Conservation (phyloP, 1,140 invertebrate species). For the Drosophila kikkawai region DNA sequence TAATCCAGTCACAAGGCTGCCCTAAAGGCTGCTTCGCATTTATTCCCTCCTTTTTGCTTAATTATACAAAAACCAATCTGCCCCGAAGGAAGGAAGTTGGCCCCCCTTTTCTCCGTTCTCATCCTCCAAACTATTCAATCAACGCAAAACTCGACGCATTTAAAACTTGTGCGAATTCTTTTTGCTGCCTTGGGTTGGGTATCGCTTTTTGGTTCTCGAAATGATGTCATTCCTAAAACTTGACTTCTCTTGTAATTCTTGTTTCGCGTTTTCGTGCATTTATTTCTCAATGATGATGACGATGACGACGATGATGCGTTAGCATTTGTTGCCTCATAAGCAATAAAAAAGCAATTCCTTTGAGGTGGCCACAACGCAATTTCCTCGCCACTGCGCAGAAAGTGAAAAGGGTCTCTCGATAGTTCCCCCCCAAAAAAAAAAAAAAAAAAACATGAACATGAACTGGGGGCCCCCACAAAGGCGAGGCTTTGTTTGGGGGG, state of each 20-base stretch:
- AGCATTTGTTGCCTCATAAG: slow-evolving; percentile 52
- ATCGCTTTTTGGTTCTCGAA: slow-evolving; percentile 7
- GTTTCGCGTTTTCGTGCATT: slow-evolving; percentile 57
- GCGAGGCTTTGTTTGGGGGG: slow-evolving; percentile 37
- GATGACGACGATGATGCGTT: slow-evolving; percentile 42
- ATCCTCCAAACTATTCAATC: slow-evolving; percentile 48
- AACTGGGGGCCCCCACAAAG: slow-evolving; percentile 24
- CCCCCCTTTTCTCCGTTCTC: background rate
- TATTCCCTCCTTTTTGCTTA: slow-evolving; percentile 32
- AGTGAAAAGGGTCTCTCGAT: slow-evolving; percentile 38
- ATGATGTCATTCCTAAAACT: slow-evolving; percentile 75
- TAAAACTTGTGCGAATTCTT: slow-evolving; percentile 44
- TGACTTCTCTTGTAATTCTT: slow-evolving; percentile 52
- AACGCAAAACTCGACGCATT: slow-evolving; percentile 52
- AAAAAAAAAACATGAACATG: background rate
- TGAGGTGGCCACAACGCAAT: slow-evolving; percentile 54
- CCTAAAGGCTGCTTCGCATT: slow-evolving; percentile 20
- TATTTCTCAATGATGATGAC: slow-evolving; percentile 25
- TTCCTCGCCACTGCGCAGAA: slow-evolving; percentile 44
- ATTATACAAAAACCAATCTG: slow-evolving; percentile 46
- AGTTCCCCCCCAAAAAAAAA: slow-evolving; percentile 15
- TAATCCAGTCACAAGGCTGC: slow-evolving; percentile 36
- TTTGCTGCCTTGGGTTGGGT: slow-evolving; percentile 1
- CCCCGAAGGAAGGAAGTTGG: slow-evolving; percentile 7
- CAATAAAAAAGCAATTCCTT: slow-evolving; percentile 63